Base-by-base conservation (phyloP, 2,113 vertebrate species). In the Lophochroa leadbeateri region DNA sequence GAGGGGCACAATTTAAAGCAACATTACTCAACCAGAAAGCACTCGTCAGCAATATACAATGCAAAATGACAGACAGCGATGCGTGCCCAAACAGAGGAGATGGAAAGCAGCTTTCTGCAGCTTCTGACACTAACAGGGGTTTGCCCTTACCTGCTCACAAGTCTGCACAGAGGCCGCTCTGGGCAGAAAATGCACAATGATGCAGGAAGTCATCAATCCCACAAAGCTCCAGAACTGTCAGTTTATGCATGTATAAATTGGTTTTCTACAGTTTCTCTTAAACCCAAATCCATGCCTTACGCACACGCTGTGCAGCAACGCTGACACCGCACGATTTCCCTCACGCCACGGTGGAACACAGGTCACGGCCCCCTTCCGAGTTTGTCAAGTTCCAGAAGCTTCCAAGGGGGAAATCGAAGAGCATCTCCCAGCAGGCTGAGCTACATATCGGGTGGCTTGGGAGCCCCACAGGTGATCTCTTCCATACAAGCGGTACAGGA, bases 1-100 rank as follows among this genome's bases (percentile, higher is more conserved):
- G 98, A 98, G 98, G 98, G 98, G 98, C 98, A 98, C 98, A 98
- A 98, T 98, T 98, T 96, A 97, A 98, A 97, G 97, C 98, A 98
- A 98, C 98, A 98, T 98, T 96, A 93, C 47, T 76, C 67, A 69
- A 95, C 91, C 96, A 80, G 78, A 97, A 97, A 96, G 92, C 94
- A 60, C 68, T 89, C 94, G 67, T 96, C 96, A 92, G 97, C 95
- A 79, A 96, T 97, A 79, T 94, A 97, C 97, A 97, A 94, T 76
- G 96, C 96, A 96, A 91, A 97, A 92, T 57, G 95, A 96, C 96
- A 97, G 96, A 52, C 44, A 96, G 92, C 89, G 72, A 78, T 33
- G 96, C 93, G 81, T 71, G 96, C 95, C 96, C 93, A 84, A 93
- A 86, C 75, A 86, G 72, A 92, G 60, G 80, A 76, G 90, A 92